phyloP scores from a whole-genome alignment of 2,797 vertebrate species.

The Caiman crocodilus region DNA sequence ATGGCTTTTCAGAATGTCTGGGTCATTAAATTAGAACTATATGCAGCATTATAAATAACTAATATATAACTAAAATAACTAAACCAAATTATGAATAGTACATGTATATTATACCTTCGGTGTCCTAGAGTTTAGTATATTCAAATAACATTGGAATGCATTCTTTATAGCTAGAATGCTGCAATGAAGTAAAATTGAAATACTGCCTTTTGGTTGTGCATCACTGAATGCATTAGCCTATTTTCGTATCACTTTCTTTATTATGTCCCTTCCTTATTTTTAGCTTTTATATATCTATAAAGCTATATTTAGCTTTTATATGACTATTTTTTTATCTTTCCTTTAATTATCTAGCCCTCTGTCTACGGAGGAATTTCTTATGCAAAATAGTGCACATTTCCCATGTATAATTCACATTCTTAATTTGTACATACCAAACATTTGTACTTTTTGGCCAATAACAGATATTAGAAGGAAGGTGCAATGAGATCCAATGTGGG shows the following conservation, averaged over 20 bases:
- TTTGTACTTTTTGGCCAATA: not conserved
- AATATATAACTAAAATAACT: not conserved
- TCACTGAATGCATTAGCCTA: not conserved
- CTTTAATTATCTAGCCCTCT: not conserved
- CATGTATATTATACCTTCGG: not conserved
- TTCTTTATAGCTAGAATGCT: not conserved
- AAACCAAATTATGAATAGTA: not conserved
- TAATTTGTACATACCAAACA: not conserved
- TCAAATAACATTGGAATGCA: not conserved
- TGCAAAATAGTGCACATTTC: not conserved
- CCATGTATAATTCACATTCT: not conserved
- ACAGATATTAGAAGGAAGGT: not conserved
- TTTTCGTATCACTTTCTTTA: not conserved
- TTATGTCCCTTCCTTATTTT: not conserved
- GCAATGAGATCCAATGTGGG: too few species aligned
- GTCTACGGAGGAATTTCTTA: not conserved
- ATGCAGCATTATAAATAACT: not conserved
- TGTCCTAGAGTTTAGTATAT: fast-evolving
- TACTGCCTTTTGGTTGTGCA: not conserved
- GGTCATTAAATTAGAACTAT: not conserved
- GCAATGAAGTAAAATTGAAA: not conserved
- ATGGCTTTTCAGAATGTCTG: not conserved
- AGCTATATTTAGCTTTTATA: not conserved
- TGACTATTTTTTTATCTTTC: not conserved
- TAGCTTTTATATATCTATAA: not conserved